phyloP scores from a whole-genome alignment of 92 coral and sea anemone species.

The Chrysogorgia sp. region DNA sequence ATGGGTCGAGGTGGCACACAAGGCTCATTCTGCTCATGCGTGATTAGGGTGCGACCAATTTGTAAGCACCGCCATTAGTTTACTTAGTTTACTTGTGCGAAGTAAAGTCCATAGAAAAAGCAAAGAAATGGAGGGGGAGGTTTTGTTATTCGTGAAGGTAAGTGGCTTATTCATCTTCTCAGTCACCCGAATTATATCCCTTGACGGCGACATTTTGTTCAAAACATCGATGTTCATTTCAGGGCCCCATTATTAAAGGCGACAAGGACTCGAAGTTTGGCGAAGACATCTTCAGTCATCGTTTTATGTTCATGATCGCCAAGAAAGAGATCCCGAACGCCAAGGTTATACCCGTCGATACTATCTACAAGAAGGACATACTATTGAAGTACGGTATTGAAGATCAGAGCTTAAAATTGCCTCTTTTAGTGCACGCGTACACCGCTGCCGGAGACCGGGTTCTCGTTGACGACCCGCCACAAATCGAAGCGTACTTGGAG shows the following conservation, averaged over 20 bases:
- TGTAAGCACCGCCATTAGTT: neutral
- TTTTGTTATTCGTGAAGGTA: constrained; percentile 66
- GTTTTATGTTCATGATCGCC: constrained; percentile 78
- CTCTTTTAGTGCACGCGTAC: constrained; percentile 26
- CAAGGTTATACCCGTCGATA: constrained; percentile 65
- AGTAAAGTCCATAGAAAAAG: constrained; percentile 22
- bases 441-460: constrained; percentile 22
- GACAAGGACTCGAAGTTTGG: constrained; percentile 52
- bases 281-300: constrained; percentile 77
- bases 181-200: neutral
- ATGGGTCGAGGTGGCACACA: constrained; percentile 2
- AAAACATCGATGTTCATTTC: neutral
- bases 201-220: constrained; percentile 34
- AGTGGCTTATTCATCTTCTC: neutral
- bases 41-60: constrained; percentile 34
- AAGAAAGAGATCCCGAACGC: constrained; percentile 63
- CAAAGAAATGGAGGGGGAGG: constrained; percentile 48
- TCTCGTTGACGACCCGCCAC: constrained; percentile 51
- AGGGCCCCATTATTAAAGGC: constrained; percentile 39
- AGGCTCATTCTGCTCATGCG: constrained; percentile 6
- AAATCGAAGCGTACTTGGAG: constrained; percentile 64
- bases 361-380: constrained; percentile 59
- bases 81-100: neutral
- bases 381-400: constrained; percentile 47
- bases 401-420: constrained; percentile 37